These are phyloP conservation scores for Nemoura dubitans DNA, from an alignment of 2,888 invertebrate species.

Conservation along the genomic window DNA sequence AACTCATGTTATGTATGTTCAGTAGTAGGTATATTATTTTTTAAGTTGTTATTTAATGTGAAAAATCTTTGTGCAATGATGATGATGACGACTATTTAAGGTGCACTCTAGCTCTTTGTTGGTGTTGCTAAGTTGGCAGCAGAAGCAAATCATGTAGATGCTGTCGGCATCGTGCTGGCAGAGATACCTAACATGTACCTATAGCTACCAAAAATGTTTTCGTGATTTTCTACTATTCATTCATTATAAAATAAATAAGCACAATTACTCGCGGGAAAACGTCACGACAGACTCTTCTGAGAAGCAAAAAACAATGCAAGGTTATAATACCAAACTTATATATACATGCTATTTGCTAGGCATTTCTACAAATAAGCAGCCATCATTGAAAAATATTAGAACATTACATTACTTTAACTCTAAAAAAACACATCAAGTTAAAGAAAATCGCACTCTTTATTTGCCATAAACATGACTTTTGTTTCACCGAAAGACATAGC, in stretches of 20 bases:
- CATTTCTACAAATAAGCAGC: not conserved
- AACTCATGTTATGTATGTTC: too few relatives aligned
- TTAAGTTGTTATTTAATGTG: not conserved
- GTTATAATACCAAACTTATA: not conserved
- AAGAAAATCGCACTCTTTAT: not conserved
- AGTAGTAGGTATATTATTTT: not conserved
- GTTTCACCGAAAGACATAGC: not conserved
- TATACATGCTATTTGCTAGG: not conserved
- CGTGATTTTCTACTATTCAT: not conserved
- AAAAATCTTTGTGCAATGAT: not conserved
- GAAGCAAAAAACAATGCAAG: slow-evolving; percentile 20
- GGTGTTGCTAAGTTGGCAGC: not conserved
- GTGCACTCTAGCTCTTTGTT: not conserved
- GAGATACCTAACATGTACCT: not conserved
- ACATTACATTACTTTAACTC: too few relatives aligned
- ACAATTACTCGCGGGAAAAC: not conserved
- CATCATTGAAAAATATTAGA: not conserved
- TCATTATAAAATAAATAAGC: slow-evolving; percentile 7
- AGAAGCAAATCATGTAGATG: not conserved
- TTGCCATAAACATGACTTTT: not conserved
- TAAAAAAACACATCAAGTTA: not conserved
- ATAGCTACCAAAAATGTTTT: not conserved
- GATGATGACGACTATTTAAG: not conserved
- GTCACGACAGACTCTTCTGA: slow-evolving; percentile 3
- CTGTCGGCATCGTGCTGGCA: not conserved